Base-by-base conservation (phyloP, 2,888 invertebrate species). In the Sclerodermus sp. region DNA sequence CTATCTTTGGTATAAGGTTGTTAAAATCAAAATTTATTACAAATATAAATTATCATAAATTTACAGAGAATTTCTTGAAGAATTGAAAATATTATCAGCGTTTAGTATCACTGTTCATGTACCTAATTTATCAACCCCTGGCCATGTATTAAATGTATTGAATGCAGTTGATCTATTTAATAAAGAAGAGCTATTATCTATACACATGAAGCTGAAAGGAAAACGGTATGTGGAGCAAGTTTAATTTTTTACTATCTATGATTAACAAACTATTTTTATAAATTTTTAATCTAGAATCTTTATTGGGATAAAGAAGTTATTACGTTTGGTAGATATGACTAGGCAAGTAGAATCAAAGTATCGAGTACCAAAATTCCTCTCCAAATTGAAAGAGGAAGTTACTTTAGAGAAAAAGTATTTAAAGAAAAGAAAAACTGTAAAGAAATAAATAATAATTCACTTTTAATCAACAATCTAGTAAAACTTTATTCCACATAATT, bases 301-400 rank as follows among this genome's bases (percentile, higher is more conserved):
- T 74, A 90, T 99, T 74, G 98, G 97, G 53, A 93, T 99, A 75
- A 97, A 96, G 80, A 96, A 96, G 74, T 81, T 99, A 45, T 81
- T 98, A 56, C 91, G 90, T n/a, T 81, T 96, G 9, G 88, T 96
- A 65, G 96, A 97, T 78, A 93, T 95, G 91, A 90, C 91, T n/a
- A 87, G 91, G 65, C 95, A 96, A 78, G 91, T 90, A 2, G 91
- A 92, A 66, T 88, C 88, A 51, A 84, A 85, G 55, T 85, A 85
- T 66, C 83, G 94, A 66, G 90, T 92, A 18, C 84, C 88, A 58
- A 96, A 96, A 80, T 92, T 96, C 83, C 84, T 96, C 50, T 86
- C 89, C 36, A 93, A 93, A 79, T 82, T 97, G 79, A 96, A 96
- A 79, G 96, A 96, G n/a, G n/a, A n/a, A n/a, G n/a, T n/a, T n/a